phyloP scores from a whole-genome alignment of 2,113 vertebrate genomes.

The Genyomyrus donnyi region DNA sequence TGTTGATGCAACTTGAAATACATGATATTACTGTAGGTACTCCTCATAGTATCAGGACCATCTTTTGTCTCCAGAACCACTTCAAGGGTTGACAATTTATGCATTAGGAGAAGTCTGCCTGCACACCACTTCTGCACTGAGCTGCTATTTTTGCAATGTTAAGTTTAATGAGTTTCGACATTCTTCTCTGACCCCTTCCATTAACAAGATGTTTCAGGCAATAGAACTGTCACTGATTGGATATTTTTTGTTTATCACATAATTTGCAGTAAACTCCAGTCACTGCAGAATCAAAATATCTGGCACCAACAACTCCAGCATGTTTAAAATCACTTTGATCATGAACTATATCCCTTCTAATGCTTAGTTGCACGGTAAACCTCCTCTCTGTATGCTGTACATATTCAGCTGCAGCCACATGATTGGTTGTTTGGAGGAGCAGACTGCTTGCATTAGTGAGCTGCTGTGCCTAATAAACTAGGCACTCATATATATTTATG shows the following conservation, averaged over 20 bases:
- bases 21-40: not conserved
- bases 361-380: not conserved
- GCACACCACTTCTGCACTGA: not conserved
- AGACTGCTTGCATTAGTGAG: not conserved
- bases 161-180: not conserved
- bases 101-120: not conserved
- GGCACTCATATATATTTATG: not conserved
- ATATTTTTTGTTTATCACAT: not conserved
- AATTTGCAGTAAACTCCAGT: not conserved
- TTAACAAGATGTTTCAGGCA: not conserved
- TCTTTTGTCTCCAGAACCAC: not conserved
- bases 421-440: not conserved
- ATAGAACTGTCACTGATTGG: not conserved
- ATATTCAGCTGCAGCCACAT: not conserved
- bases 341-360: not conserved
- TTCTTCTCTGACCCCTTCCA: not conserved
- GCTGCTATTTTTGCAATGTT: not conserved
- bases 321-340: not conserved
- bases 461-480: not conserved
- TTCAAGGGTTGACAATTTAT: not conserved
- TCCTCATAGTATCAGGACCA: not conserved
- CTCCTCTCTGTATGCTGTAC: not conserved
- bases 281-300: not conserved
- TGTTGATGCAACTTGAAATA: not conserved
- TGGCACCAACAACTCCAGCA: not conserved